Base-by-base conservation (phyloP, 30 jellyfish, hydroid and myxozoan species). In the Turritopsis rubra region DNA sequence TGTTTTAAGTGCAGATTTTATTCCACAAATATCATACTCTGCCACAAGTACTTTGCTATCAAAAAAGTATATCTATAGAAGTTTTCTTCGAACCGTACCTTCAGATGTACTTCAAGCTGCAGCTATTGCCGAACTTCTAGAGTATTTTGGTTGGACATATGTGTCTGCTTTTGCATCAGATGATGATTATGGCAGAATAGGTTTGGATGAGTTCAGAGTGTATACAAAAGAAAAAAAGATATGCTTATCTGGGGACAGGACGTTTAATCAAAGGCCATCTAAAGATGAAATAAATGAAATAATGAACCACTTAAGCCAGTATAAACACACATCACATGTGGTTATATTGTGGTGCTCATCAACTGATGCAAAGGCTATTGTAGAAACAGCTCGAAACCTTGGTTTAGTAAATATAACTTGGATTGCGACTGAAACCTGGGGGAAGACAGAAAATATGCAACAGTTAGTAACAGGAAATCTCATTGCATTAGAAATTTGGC, bases 101-200 rank as follows among this genome's bases (percentile, higher is more conserved):
- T 88, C 96, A n/a, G 98, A 92, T 68, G 71, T 53, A 70, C 83
- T 75, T 73, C 96, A 88, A 70, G 90, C 96, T 16, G 78, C 73
- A 23, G 88, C 86, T 24, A 85, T 92, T 8, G 91, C 83, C 4
- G 98, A 88, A 60, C 29, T 92, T 28, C 85, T 92, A 54, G 52
- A 65, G 65, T 52, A 84, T 28, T 92, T 74, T 79, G 88, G 84
- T 79, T 92, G 98, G 98, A 65, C 68, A 65, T 92, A 87, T 73
- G 95, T 92, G 16, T 87, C 88, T 27, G 92, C 86, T 17, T 30
- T 88, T 25, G 94, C 98, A 4, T 80, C 96, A 65, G 96, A 88
- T 79, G 96, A 92, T 77, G 89, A 82, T 52, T 92, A 88, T 71
- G 98, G 98, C 26, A 89, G 96, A 68, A 85, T 53, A 88, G 97